Evolutionary conservation across 92 coral and sea anemone species (phyloP).

Genomic region (Epizoanthus scotinus): DNA sequence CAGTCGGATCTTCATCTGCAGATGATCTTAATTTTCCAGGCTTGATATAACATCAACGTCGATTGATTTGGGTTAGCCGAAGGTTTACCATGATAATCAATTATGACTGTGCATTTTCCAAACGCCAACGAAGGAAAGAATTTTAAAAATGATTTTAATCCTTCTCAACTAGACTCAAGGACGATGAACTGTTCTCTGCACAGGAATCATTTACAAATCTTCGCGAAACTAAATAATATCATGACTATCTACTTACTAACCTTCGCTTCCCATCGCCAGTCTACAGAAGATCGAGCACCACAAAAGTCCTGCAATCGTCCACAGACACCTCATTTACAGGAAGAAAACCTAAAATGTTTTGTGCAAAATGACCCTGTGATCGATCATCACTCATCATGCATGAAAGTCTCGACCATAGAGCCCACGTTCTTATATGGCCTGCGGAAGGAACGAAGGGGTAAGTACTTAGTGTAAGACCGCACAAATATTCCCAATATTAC

Average conservation of each 20-base stretch:
- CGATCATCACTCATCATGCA: too few relatives aligned
- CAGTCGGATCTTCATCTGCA: background rate
- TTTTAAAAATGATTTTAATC: background rate
- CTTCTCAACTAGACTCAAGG: too few relatives aligned
- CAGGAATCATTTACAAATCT: background rate
- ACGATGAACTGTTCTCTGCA: conserved; percentile 5
- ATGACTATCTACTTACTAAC: conserved; percentile 2
- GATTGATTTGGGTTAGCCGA: background rate
- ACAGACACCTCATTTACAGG: conserved; percentile 10
- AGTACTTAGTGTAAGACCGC: too few relatives aligned
- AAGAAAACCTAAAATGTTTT: too few relatives aligned
- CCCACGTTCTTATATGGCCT: too few relatives aligned
- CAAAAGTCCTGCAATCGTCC: conserved; percentile 19
- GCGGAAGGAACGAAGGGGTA: too few relatives aligned
- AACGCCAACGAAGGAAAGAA: background rate
- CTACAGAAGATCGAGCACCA: background rate
- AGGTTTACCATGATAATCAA: conserved; percentile 5
- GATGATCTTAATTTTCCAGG: background rate
- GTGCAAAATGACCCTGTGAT: too few relatives aligned
- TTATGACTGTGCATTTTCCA: background rate
- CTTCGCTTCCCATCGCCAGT: conserved; percentile 37
- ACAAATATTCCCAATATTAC: too few relatives aligned
- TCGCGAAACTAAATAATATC: background rate
- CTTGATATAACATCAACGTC: background rate
- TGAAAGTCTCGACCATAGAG: too few relatives aligned